Base-by-base conservation (phyloP, 2,113 vertebrate species). In the Rousettus leschenaultii region DNA sequence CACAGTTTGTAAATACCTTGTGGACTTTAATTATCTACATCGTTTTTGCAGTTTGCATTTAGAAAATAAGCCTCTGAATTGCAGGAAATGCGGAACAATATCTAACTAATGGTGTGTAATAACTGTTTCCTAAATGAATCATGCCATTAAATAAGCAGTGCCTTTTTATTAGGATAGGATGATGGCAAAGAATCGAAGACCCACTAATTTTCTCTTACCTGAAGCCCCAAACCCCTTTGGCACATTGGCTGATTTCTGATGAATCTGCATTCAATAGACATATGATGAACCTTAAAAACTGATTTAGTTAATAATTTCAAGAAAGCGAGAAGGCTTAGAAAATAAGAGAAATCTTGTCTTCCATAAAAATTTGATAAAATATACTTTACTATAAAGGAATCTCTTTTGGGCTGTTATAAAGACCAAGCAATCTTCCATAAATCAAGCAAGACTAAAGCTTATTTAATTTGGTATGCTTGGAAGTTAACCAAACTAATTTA, bases 401-500 rank as follows among this genome's bases (percentile, higher is more conserved):
- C 24, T 94, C 16, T 5, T 66, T 74, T 78, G 51, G 18, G 12
- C 45, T 82, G 35, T 70, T 73, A 53, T 30, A 78, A 85, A 84
- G 71, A 59, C 24, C 30, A 87, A 85, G 26, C 1, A 55, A 78
- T 82, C 30, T 22, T 88, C 65, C 93, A 65, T 85, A 96, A 92
- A 97, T 96, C 66, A 94, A 94, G 21, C 35, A 55, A 65, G 85
- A 13, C 45, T 77, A 95, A 92, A 70, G 19, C 24, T 86, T 92
- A 93, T 96, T 96, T 93, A 90, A 97, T 90, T 96, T 91, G 35
- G 61, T 96, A 53, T 74, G 38, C 75, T 94, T 96, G 88, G 77
- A 96, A 95, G 77, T 78, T 88, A 94, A 80, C 82, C 80, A 96
- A 93, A 93, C 83, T 94, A 90, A 98, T 96, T 96, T 94, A 78